phyloP scores from a whole-genome alignment of 2,113 vertebrate species.

The Lonchura striata region DNA sequence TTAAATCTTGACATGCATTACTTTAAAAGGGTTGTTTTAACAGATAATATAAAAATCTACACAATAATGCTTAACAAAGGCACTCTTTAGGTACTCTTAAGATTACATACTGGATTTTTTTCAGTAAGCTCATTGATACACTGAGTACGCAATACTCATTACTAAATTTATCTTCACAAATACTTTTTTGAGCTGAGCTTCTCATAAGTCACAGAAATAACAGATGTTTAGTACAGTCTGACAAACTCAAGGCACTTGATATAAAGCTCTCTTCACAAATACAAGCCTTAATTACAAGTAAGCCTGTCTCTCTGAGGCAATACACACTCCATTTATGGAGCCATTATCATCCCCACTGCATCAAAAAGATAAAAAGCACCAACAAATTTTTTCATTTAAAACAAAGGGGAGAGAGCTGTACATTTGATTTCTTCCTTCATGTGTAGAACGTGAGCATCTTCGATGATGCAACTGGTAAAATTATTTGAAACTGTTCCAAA shows the following conservation, averaged over 20 bases:
- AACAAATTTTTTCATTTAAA: background rate
- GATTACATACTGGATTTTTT: background rate
- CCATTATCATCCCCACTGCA: background rate
- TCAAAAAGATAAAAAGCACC: background rate
- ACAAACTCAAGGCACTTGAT: background rate
- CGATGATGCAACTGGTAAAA: background rate
- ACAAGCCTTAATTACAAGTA: background rate
- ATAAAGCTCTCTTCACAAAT: background rate
- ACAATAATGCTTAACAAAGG: background rate
- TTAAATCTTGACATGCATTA: background rate
- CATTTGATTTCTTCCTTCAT: background rate
- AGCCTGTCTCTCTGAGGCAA: background rate
- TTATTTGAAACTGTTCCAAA: background rate
- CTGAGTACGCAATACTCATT: background rate
- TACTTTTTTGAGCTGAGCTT: background rate
- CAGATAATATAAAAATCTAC: background rate
- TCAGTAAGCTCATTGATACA: background rate
- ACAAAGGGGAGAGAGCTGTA: background rate
- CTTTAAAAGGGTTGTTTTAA: background rate
- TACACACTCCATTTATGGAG: background rate
- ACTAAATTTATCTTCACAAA: background rate
- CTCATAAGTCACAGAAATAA: background rate
- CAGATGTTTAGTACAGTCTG: background rate
- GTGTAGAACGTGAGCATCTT: background rate
- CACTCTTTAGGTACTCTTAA: background rate